These are phyloP conservation scores for Lucilia cuprina DNA, from an alignment of 1,140 invertebrate species.

Conservation along the genomic window DNA sequence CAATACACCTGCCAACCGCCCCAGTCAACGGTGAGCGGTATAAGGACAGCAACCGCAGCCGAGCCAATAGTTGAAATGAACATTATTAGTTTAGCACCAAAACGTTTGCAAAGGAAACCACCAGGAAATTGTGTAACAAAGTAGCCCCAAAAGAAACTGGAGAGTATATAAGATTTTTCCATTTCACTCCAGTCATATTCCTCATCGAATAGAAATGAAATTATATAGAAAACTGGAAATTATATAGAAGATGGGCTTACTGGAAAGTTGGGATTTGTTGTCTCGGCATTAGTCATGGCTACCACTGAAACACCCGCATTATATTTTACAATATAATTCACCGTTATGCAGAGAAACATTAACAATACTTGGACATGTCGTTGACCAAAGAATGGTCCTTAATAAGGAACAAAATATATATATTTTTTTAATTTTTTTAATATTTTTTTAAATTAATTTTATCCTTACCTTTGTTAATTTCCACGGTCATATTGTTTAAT, in stretches of 20 bases:
- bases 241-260: no score
- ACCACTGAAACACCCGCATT: constrained; percentile 73
- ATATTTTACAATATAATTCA: constrained; percentile 70
- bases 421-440: no score
- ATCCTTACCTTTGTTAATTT: neutral
- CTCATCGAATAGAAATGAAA: constrained; percentile 54
- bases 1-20: constrained; percentile 70
- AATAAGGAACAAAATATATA: constrained; percentile 33
- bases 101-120: constrained; percentile 71
- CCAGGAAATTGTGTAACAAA: constrained; percentile 69
- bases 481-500: neutral
- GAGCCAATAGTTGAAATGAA: constrained; percentile 66
- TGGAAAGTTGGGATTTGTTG: constrained; percentile 52
- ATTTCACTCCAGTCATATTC: constrained; percentile 65
- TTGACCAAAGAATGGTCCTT: constrained; percentile 65
- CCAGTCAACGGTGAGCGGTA: constrained; percentile 57
- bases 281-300: constrained; percentile 53
- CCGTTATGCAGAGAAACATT: constrained; percentile 68
- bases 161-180: constrained; percentile 67
- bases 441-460: no score
- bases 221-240: no score
- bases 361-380: constrained; percentile 72
- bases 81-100: constrained; percentile 71
- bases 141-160: constrained; percentile 73
- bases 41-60: constrained; percentile 62